These are phyloP conservation scores for Anhinga anhinga DNA, from an alignment of 2,113 vertebrate species.

Conservation along the genomic window DNA sequence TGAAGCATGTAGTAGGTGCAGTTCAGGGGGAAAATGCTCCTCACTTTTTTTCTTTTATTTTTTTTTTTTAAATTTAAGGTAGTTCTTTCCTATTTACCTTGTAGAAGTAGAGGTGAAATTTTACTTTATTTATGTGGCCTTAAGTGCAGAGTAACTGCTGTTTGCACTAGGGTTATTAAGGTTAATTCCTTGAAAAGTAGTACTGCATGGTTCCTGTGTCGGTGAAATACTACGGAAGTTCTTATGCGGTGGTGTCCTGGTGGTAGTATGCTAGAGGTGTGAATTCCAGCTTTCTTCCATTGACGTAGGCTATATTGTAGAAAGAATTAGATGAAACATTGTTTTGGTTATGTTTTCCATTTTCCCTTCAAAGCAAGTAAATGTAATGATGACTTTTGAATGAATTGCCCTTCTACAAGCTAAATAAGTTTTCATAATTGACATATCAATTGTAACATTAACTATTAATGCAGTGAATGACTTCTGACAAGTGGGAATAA, in stretches of 20 bases:
- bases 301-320: neutral
- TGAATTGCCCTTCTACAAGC: neutral
- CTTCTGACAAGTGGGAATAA: neutral
- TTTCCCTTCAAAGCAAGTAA: neutral
- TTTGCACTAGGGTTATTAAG: neutral
- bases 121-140: neutral
- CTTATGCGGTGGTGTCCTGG: fast-evolving
- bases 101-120: neutral
- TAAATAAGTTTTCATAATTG: neutral
- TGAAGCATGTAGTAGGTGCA: neutral
- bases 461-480: neutral
- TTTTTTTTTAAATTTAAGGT: too few species aligned
- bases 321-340: neutral
- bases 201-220: neutral
- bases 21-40: neutral
- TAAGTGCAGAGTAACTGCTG: neutral
- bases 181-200: neutral
- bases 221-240: neutral
- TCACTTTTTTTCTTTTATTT: fast-evolving
- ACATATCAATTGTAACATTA: neutral
- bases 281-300: neutral
- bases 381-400: neutral
- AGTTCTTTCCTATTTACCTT: neutral
- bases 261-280: neutral
- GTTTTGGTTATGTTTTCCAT: neutral